Conservation (phyloP, 2,113 vertebrate genomes). For the Megaceryle maxima region DNA sequence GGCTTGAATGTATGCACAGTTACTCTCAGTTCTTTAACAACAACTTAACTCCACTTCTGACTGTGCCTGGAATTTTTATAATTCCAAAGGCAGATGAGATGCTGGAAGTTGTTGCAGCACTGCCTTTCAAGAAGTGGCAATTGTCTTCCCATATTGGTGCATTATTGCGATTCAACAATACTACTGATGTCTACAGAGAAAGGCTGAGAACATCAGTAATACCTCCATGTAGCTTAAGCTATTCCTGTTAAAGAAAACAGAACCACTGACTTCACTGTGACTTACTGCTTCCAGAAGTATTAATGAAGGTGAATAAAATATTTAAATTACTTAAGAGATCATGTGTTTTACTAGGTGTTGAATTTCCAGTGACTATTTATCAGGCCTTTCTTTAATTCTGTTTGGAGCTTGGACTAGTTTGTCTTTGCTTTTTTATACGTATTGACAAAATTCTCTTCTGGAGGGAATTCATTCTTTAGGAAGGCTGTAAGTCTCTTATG, state of each 20-base stretch:
- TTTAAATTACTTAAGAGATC: not conserved
- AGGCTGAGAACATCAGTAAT: not conserved
- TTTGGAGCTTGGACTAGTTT: not conserved
- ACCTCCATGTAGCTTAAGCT: not conserved
- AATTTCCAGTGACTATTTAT: constrained; percentile 24
- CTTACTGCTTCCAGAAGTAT: not conserved
- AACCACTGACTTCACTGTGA: not conserved
- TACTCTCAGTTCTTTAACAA: not conserved
- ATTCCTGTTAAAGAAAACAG: not conserved
- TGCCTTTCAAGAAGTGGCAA: not conserved
- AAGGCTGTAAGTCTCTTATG: not conserved
- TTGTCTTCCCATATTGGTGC: not conserved
- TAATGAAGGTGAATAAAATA: constrained; percentile 41
- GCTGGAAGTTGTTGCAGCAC: not conserved
- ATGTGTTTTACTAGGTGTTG: not conserved
- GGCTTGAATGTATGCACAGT: not conserved
- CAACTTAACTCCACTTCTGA: not conserved
- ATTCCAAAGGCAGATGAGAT: not conserved
- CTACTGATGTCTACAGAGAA: not conserved
- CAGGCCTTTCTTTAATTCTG: not conserved
- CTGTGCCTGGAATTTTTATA: not conserved
- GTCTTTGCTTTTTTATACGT: not conserved
- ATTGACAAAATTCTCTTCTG: constrained; percentile 28
- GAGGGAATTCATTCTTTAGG: not conserved
- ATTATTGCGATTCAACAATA: not conserved